These are phyloP conservation scores for Ramphastos sulfuratus DNA, from an alignment of 2,113 vertebrate species.

Conservation along the genomic window DNA sequence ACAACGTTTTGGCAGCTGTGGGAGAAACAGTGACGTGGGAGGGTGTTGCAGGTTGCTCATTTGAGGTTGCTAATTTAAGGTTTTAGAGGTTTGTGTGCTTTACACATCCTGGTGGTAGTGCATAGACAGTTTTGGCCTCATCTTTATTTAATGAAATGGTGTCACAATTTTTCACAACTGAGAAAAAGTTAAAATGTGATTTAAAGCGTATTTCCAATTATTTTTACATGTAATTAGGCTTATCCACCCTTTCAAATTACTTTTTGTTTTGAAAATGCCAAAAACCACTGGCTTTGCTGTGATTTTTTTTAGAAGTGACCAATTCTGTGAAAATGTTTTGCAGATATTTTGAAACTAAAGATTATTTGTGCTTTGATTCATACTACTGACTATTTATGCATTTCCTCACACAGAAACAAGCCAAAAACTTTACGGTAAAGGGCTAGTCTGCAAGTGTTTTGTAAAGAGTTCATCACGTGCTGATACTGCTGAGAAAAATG, in stretches of 20 bases:
- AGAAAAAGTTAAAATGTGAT: background rate
- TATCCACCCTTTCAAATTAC: background rate
- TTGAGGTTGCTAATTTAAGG: background rate
- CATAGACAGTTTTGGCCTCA: background rate
- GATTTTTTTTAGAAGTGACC: background rate
- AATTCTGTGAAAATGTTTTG: background rate
- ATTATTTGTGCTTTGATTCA: background rate
- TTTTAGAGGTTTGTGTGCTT: background rate
- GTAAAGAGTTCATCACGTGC: background rate
- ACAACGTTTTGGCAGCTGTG: background rate
- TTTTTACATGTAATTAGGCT: background rate
- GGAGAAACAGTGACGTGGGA: background rate
- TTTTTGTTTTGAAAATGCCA: background rate
- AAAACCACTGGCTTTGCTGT: background rate
- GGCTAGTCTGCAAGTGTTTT: background rate
- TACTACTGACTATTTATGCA: background rate
- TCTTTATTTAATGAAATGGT: background rate
- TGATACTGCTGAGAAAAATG: background rate
- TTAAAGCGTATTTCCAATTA: background rate
- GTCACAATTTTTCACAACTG: background rate
- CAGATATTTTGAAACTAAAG: background rate
- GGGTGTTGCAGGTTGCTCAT: background rate
- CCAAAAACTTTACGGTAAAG: rapidly evolving
- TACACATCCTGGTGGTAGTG: background rate
- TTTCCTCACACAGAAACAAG: background rate